Percentiles rank a stretch among this genome's conserved stretches.
Conservation (phyloP, 2,797 vertebrate genomes). For the Simalia tracyae region DNA sequence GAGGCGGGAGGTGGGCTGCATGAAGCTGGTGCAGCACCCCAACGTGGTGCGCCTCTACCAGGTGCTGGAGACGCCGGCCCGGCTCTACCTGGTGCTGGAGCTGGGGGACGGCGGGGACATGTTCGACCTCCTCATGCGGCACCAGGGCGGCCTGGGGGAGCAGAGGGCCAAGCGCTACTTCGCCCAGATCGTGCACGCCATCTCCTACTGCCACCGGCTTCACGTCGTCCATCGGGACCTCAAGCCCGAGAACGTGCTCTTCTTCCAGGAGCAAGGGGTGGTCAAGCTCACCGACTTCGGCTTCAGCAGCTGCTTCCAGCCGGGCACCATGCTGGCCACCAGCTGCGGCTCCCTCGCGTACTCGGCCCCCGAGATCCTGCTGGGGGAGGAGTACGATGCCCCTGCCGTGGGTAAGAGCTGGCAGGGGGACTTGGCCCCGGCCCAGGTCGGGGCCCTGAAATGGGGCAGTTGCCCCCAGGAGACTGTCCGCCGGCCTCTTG, state of each 20-base stretch:
- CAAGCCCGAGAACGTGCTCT: slow-evolving; percentile 90
- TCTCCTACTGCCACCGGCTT: slow-evolving; percentile 86
- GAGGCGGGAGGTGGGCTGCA: slow-evolving; percentile 88
- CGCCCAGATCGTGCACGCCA: slow-evolving; percentile 84
- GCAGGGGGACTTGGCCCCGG: fast-evolving
- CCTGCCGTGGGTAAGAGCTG: slow-evolving; percentile 83
- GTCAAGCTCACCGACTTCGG: slow-evolving; percentile 90
- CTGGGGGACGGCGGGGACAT: slow-evolving; percentile 87
- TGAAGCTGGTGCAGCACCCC: slow-evolving; percentile 89
- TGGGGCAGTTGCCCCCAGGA: not conserved
- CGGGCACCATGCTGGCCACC: slow-evolving; percentile 85
- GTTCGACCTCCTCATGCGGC: slow-evolving; percentile 87
- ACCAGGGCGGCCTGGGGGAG: slow-evolving; percentile 82
- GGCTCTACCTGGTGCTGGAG: slow-evolving; percentile 89
- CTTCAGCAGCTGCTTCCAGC: slow-evolving; percentile 88
- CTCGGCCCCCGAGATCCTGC: slow-evolving; percentile 86
- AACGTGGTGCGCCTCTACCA: slow-evolving; percentile 89
- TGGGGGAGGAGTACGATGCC: slow-evolving; percentile 87
- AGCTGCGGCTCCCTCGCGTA: slow-evolving; percentile 89
- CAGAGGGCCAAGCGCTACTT: slow-evolving; percentile 82
- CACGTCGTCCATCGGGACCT: slow-evolving; percentile 89
- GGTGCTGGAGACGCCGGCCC: slow-evolving; percentile 87
- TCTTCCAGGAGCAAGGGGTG: slow-evolving; percentile 85
- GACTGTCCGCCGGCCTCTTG: not conserved
- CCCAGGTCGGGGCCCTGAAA: fast-evolving